Conservation (phyloP, 2,797 vertebrate species). For the Paguma larvata region DNA sequence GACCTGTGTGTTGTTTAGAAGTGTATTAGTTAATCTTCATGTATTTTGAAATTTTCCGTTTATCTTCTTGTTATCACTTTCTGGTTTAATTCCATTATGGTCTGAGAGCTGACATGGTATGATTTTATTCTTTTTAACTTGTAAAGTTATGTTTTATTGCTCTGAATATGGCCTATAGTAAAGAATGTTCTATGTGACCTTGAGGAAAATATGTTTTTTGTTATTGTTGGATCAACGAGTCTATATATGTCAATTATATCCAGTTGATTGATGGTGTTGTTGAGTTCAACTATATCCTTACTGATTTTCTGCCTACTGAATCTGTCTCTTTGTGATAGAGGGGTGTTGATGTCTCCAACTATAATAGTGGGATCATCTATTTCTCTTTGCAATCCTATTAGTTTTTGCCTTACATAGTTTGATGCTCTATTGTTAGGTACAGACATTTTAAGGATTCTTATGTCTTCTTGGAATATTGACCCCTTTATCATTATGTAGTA, state of each 20-base stretch:
- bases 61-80: background rate
- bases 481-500: background rate
- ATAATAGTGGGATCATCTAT: background rate
- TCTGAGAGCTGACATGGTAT: background rate
- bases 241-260: background rate
- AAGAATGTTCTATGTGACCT: background rate
- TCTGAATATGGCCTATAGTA: background rate
- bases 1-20: background rate
- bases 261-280: background rate
- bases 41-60: background rate
- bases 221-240: background rate
- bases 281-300: background rate
- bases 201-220: background rate
- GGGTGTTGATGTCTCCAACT: background rate
- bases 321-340: background rate
- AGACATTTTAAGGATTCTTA: background rate
- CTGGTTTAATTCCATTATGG: background rate
- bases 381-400: background rate
- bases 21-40: background rate
- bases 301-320: background rate
- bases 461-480: background rate
- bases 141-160: background rate
- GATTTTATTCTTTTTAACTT: slow-evolving; percentile 3
- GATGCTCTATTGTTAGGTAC: background rate
- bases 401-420: background rate